Percentiles rank a stretch among this genome's conserved stretches.
Evolutionary conservation across 2,888 invertebrate species (phyloP).

Genomic region (Unio pictorum): DNA sequence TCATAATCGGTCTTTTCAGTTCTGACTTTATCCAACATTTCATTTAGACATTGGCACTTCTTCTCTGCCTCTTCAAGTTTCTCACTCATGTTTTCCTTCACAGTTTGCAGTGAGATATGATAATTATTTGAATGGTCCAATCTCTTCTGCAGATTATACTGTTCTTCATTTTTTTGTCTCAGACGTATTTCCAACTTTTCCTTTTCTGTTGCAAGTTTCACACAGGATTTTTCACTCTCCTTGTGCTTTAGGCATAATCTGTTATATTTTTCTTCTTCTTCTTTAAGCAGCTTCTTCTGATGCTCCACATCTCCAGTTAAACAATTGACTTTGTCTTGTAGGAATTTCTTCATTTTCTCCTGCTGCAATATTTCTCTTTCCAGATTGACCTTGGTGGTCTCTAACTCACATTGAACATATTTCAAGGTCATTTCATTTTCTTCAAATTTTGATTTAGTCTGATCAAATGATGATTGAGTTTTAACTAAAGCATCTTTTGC

Average conservation of each 20-base stretch:
- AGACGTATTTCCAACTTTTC: neutral
- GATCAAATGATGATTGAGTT: too few species aligned
- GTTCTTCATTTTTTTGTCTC: constrained; percentile 1
- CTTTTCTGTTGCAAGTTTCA: neutral
- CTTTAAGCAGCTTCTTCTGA: too few species aligned
- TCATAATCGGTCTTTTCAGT: too few species aligned
- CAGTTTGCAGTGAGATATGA: too few species aligned
- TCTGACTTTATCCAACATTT: too few species aligned
- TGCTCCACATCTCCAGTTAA: neutral
- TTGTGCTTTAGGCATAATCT: neutral
- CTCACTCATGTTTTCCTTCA: too few species aligned
- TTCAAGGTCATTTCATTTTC: neutral
- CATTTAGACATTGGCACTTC: too few species aligned
- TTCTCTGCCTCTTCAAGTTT: too few species aligned
- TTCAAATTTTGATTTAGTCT: too few species aligned
- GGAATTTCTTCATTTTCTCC: constrained; percentile 5
- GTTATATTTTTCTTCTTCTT: too few species aligned
- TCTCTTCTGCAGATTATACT: too few species aligned
- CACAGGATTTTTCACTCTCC: neutral
- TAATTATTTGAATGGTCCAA: too few species aligned
- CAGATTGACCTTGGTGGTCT: constrained; percentile 3
- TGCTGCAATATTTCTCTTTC: constrained; percentile 1
- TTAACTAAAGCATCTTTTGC: neutral
- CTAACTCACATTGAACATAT: neutral
- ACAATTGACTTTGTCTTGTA: constrained; percentile 3